These are phyloP conservation scores for Hipposideros armiger DNA, from an alignment of 2,113 vertebrate species.

Conservation along the genomic window DNA sequence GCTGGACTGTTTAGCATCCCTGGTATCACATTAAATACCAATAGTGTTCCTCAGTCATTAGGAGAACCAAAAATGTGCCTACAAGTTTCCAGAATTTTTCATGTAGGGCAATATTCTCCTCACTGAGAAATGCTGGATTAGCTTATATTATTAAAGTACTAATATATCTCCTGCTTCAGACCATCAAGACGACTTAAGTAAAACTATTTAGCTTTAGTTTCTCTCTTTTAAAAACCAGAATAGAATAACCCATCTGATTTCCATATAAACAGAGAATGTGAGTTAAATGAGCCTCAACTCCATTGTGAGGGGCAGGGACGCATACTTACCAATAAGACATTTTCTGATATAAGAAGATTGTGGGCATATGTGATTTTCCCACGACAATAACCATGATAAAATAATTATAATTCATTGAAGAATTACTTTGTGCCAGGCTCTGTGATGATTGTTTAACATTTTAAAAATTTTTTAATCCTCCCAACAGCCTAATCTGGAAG, in stretches of 20 bases:
- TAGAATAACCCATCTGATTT: background rate
- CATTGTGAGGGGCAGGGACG: too few relatives aligned
- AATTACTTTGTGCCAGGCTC: background rate
- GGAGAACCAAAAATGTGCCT: background rate
- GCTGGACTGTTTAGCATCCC: background rate
- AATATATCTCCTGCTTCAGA: background rate
- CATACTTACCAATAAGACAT: background rate
- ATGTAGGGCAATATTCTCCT: background rate
- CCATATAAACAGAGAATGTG: background rate
- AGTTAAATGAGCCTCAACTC: background rate
- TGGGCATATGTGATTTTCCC: background rate
- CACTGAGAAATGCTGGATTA: background rate
- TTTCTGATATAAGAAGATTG: background rate
- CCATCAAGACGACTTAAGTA: background rate
- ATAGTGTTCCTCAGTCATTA: background rate
- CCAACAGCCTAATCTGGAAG: background rate
- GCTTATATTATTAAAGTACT: background rate
- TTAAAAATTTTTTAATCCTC: background rate
- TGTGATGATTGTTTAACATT: background rate
- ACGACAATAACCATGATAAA: background rate
- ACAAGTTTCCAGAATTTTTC: background rate
- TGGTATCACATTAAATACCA: background rate
- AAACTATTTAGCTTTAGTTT: constrained; percentile 44
- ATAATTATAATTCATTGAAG: background rate
- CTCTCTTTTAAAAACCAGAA: background rate